Evolutionary conservation across 2,113 vertebrate genomes (phyloP).

Genomic region (Burhinus oedicnemus): DNA sequence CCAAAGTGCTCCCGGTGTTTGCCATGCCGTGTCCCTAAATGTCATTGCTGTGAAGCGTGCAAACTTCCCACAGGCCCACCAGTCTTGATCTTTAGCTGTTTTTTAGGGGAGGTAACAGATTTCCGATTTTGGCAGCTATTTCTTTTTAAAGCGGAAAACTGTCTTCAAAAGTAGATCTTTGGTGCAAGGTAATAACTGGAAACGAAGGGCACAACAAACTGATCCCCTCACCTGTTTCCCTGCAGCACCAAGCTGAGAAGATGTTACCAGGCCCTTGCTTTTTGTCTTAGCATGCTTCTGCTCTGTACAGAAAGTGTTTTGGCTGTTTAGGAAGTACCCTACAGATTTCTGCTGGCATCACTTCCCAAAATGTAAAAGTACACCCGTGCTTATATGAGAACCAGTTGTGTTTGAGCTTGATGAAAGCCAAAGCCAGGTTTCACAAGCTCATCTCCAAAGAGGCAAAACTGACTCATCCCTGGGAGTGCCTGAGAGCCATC

Average conservation of each 20-base stretch:
- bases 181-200: background rate
- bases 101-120: background rate
- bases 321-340: background rate
- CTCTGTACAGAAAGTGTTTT: background rate
- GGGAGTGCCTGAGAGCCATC: background rate
- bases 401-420: background rate
- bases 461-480: background rate
- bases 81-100: background rate
- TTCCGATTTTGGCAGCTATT: background rate
- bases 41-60: background rate
- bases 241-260: background rate
- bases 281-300: background rate
- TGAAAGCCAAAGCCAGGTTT: background rate
- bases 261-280: background rate
- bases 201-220: background rate
- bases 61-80: background rate
- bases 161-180: background rate
- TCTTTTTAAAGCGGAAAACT: background rate
- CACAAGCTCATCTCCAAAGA: background rate
- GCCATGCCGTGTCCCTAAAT: background rate
- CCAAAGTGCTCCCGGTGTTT: background rate
- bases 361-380: background rate
- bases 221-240: background rate
- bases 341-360: background rate
- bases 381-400: rapidly evolving